Percentiles rank a stretch among this genome's conserved stretches.
Conservation (phyloP, 2,888 invertebrate genomes). For the Empis livida region DNA sequence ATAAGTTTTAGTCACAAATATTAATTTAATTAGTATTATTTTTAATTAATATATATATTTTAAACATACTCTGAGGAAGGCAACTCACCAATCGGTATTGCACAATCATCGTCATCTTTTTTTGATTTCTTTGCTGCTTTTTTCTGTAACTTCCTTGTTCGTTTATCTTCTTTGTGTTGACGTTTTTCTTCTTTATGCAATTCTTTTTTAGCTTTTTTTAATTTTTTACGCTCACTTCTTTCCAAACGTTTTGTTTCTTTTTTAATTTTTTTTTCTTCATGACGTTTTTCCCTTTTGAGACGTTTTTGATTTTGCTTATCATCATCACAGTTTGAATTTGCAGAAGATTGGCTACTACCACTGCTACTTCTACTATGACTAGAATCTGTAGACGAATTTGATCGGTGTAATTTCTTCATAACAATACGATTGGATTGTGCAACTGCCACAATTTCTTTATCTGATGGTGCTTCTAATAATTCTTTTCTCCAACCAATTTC, state of each 20-base stretch:
- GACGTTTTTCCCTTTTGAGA: conserved; percentile 5
- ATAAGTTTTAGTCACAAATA: too few species aligned
- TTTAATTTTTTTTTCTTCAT: conserved; percentile 7
- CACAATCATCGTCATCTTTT: conserved; percentile 4
- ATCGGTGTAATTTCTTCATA: not conserved
- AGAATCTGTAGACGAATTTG: not conserved
- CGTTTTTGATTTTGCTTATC: conserved; percentile 2
- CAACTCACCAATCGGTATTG: conserved; percentile 10
- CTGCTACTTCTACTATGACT: not conserved
- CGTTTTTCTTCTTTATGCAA: conserved; percentile 10
- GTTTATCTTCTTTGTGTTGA: conserved; percentile 9
- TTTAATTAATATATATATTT: too few species aligned
- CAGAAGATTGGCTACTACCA: conserved; percentile 2
- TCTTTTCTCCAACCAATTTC: conserved; percentile 13
- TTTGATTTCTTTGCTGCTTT: conserved; percentile 4
- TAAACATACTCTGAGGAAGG: too few species aligned
- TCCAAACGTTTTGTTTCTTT: conserved; percentile 7
- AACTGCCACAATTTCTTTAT: not conserved
- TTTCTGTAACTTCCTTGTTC: conserved; percentile 3
- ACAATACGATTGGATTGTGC: not conserved
- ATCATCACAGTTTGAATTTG: not conserved
- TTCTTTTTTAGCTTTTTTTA: conserved; percentile 10
- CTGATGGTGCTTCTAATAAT: conserved; percentile 1
- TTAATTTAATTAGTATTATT: too few species aligned
- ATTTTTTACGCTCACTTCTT: conserved; percentile 7